These are phyloP conservation scores for Anoplolepis gracilipes DNA, from an alignment of 1,140 invertebrate species.

Conservation along the genomic window DNA sequence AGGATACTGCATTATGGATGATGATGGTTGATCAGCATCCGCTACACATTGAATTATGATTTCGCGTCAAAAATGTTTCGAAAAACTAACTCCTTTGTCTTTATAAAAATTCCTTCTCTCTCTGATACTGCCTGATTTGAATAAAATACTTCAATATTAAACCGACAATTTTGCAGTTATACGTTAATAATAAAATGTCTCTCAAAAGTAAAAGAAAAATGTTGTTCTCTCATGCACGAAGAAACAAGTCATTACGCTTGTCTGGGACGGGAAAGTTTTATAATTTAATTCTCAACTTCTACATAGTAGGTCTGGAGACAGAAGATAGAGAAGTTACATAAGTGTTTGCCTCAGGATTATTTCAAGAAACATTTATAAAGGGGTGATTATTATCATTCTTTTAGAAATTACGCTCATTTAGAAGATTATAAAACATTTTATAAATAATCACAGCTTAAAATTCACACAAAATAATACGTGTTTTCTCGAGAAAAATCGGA, in stretches of 20 bases:
- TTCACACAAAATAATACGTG: neutral
- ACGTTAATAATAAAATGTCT: neutral
- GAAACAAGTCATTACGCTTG: neutral
- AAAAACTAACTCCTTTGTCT: neutral
- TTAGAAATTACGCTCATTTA: neutral
- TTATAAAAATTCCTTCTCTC: no score
- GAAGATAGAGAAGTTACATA: conserved; percentile 26
- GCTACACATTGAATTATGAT: neutral
- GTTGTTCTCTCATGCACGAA: neutral
- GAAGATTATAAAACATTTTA: neutral
- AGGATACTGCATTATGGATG: neutral
- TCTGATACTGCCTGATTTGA: neutral
- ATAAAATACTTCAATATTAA: neutral
- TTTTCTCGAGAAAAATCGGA: neutral
- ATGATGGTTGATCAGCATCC: neutral
- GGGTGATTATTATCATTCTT: neutral
- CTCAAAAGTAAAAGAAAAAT: neutral
- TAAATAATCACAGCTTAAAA: neutral
- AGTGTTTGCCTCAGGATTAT: conserved; percentile 22
- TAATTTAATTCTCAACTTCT: conserved; percentile 30
- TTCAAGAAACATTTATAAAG: conserved; percentile 2
- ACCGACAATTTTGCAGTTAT: neutral
- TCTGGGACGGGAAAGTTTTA: conserved; percentile 2
- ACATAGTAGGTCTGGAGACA: neutral
- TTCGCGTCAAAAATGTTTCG: neutral